Evolutionary conservation across 2,888 invertebrate genomes (phyloP), one percentile per base, ranked within the genome.

Genomic region (Zelleria hepariella): DNA sequence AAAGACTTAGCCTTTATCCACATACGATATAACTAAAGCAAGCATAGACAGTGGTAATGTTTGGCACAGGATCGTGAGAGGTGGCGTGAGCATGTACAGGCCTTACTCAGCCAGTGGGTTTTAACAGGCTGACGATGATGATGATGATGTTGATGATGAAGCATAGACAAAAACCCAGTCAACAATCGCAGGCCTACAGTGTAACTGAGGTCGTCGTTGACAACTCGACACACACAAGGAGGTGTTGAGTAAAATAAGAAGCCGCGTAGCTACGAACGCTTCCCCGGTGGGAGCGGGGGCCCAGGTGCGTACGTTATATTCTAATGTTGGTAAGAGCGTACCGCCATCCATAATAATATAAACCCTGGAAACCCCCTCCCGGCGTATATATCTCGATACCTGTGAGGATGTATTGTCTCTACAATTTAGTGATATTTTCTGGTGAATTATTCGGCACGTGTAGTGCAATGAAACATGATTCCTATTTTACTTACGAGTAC

Each of bases 311-410:
- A 74, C 70, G 81, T 74, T 82, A 83, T 83, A 85, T 85, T 86
- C 80, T 85, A 86, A 85, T 85, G 82, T 78, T 69, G 76, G 79
- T 75, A 72, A 74, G 66, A 78, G 79, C 77, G 76, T 74, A 77
- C 78, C 78, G 77, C 79, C 78, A 83, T 85, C 81, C 75, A 82
- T 85, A 83, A 80, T 82, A 83, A 83, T 84, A 77, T 77, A 76
- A 72, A 73, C 71, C 71, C 68, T 67, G 69, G n/a, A 70, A 65
- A 68, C 65, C 71, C 70, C 70, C 67, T 70, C 66, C 67, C 68
- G 58, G 25, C 54, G 47, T 58, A 53, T 23, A 53, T 53, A 20
- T 53, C 53, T 23, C 23, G 8, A 49, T 49, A 49, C 20, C 20
- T 49, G 21, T 49, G 49, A 18, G 18, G 49, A 49, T 49, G 21